Percentiles rank a stretch among this genome's conserved stretches.
These are phyloP conservation scores for Ceratotherium simum DNA, from an alignment of 2,113 vertebrate species.

Conservation along the genomic window DNA sequence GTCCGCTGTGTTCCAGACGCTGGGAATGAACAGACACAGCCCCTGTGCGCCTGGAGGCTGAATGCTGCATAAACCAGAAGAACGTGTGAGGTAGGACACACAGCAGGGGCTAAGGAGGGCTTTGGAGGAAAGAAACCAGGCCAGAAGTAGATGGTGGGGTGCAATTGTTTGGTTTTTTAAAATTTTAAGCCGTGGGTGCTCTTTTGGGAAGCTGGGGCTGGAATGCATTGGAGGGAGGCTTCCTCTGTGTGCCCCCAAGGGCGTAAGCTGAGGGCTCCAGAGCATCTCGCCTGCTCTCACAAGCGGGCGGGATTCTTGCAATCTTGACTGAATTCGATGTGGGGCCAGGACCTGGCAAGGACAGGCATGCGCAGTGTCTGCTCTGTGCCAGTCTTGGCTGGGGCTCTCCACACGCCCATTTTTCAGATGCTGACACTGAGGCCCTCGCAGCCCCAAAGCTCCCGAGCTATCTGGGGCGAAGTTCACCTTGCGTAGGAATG, in stretches of 20 bases:
- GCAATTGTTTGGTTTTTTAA: no score
- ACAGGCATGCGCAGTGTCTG: accelerated
- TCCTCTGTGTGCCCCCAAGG: background rate
- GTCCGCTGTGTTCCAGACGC: background rate
- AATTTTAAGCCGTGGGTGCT: background rate
- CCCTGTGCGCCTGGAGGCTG: background rate
- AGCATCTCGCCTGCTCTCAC: accelerated
- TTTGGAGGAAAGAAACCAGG: no score
- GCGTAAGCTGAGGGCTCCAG: background rate
- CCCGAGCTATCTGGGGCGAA: accelerated
- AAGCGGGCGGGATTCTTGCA: no score
- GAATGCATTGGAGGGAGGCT: background rate
- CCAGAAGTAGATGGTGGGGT: accelerated
- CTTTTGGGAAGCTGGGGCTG: accelerated
- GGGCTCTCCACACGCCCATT: background rate
- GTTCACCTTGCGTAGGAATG: accelerated
- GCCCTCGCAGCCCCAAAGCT: background rate
- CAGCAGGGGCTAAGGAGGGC: background rate
- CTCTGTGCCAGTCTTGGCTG: background rate
- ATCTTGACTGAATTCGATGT: no score
- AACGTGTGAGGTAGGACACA: accelerated
- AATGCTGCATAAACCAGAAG: background rate
- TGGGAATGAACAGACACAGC: background rate
- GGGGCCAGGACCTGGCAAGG: background rate
- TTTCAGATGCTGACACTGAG: background rate